phyloP scores from a whole-genome alignment of 2,113 vertebrate genomes.

The Micronycteris hirsuta region DNA sequence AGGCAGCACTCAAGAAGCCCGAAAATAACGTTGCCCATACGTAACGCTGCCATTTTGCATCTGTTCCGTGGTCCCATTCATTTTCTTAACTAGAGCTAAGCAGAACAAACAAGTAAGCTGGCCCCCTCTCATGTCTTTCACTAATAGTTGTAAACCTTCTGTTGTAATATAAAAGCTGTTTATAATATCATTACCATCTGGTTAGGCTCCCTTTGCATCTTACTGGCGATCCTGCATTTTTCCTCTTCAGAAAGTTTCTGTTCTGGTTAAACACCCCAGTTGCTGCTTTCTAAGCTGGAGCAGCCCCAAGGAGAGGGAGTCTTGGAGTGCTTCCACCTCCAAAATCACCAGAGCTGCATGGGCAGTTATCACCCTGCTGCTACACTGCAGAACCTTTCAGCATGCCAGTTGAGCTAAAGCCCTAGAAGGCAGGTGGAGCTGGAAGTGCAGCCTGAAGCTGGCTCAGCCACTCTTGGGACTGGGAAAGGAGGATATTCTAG shows the following conservation, averaged over 20 bases:
- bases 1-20: conserved; percentile 46
- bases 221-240: conserved; percentile 1
- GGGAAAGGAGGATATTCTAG: background rate
- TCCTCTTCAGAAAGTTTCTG: conserved; percentile 34
- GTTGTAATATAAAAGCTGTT: conserved; percentile 27
- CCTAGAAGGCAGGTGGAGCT: conserved; percentile 31
- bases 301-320: background rate
- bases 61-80: conserved; percentile 64
- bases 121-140: conserved; percentile 55
- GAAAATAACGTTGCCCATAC: conserved; percentile 56
- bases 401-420: conserved; percentile 20
- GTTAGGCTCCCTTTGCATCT: conserved; percentile 4
- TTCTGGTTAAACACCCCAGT: background rate
- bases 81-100: conserved; percentile 69
- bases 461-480: background rate
- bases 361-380: background rate
- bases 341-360: background rate
- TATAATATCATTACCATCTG: conserved; percentile 69
- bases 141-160: conserved; percentile 67
- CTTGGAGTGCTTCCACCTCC: conserved; percentile 40
- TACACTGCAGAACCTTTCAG: background rate
- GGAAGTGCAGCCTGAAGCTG: conserved; percentile 3
- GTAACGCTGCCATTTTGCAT: conserved; percentile 62
- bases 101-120: conserved; percentile 42
- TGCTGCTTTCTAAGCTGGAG: conserved; percentile 24